Percentiles rank a stretch among this genome's conserved stretches.
These are phyloP conservation scores for Plutomurus gul DNA, from an alignment of 1,140 invertebrate genomes.

Conservation along the genomic window DNA sequence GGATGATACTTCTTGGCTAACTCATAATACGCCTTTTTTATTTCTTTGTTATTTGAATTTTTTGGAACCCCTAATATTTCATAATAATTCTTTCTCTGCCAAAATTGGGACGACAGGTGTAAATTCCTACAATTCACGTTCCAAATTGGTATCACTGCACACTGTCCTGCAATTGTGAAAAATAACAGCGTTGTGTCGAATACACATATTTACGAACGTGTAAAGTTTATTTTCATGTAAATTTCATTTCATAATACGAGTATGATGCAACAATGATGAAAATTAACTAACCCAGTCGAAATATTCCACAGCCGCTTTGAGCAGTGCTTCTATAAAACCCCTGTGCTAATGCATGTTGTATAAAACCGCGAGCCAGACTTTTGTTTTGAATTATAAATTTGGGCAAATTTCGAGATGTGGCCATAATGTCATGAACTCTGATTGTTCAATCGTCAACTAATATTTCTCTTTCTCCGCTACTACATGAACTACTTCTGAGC, in stretches of 20 bases:
- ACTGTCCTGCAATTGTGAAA: background rate
- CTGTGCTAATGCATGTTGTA: background rate
- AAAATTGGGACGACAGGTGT: background rate
- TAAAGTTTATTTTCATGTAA: too few species aligned
- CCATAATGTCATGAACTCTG: too few species aligned
- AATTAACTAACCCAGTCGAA: background rate
- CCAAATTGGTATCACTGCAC: background rate
- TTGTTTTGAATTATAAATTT: background rate
- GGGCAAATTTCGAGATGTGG: background rate
- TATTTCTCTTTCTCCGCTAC: too few species aligned
- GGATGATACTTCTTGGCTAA: constrained; percentile 99
- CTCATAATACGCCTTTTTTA: constrained; percentile 98
- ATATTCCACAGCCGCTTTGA: background rate
- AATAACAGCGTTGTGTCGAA: too few species aligned
- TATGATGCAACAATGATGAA: too few species aligned
- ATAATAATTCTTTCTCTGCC: constrained; percentile 79
- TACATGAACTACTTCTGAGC: too few species aligned
- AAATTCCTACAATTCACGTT: background rate
- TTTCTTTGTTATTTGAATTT: constrained; percentile 88
- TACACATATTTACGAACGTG: too few species aligned
- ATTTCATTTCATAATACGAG: too few species aligned
- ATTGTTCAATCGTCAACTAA: too few species aligned
- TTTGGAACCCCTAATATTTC: constrained; percentile 89
- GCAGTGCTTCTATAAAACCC: background rate
- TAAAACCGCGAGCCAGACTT: background rate